Base-by-base conservation (phyloP, 1,140 invertebrate species). In the Papilio aristodemus region DNA sequence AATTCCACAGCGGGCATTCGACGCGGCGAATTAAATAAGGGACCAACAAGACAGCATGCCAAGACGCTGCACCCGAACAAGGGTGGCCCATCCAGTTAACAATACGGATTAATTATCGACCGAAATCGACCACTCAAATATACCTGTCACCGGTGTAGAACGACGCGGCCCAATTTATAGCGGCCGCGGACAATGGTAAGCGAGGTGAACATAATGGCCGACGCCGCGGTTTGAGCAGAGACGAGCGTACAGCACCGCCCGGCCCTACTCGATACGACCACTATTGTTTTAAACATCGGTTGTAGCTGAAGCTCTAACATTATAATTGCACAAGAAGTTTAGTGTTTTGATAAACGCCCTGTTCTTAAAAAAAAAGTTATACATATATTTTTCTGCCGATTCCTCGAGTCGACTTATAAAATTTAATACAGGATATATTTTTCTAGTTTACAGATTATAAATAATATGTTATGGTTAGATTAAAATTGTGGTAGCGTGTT, bases 101-200 rank as follows among this genome's bases (percentile, higher is more conserved):
- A 89, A 89, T 87, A 86, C 84, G 83, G 89, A 91, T 89, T 91
- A 91, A 91, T 91, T 91, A 91, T 88, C 86, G 87, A 76, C 78
- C 79, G 79, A 89, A 89, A 89, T 86, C 89, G 89, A 83, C 78
- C 79, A 91, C 82, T 90, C 86, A 90, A 91, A 91, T 90, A 90
- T 91, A 91, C 87, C 89, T 91, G 89, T 90, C 89, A 86, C 79
- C 76, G 82, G 73, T 83, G 82, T 80, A 84, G 80, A 78, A 81
- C 79, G 85, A 81, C 77, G 78, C 77, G 77, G 74, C 71, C 86
- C 85, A 87, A 91, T 91, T 91, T 91, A 91, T 91, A 86, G 81
- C 79, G 80, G 72, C 75, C 66, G 74, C 72, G 85, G 89, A 91
- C 89, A 91, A 91, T 90, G 89, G 89, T 88, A 88, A 85, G 78